Percentiles rank a stretch among this genome's conserved stretches.
phyloP scores from a whole-genome alignment of 2,113 vertebrate genomes.

The Onychostruthus taczanowskii region DNA sequence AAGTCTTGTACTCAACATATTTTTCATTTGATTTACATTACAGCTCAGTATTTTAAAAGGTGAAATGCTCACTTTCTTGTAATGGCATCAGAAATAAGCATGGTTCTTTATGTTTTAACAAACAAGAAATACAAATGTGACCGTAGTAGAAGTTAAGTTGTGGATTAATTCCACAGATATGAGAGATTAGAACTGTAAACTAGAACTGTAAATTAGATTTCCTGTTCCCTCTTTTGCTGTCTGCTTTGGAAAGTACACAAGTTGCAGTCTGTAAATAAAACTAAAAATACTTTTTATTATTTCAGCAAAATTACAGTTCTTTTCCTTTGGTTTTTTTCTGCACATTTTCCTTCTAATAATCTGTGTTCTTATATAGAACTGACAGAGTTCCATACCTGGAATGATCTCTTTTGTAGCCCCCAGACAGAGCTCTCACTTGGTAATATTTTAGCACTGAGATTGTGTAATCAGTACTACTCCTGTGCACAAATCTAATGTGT shows the following conservation, averaged over 20 bases:
- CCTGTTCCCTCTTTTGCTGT: background rate
- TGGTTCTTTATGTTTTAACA: background rate
- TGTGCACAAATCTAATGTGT: background rate
- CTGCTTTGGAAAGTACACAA: background rate
- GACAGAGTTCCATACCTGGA: background rate
- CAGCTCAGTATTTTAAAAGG: background rate
- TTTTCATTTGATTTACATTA: background rate
- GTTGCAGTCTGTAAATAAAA: background rate
- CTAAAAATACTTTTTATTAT: background rate
- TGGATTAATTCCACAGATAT: background rate
- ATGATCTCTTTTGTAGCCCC: background rate
- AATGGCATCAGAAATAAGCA: background rate
- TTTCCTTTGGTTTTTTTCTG: background rate
- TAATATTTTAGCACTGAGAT: background rate
- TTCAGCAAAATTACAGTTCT: background rate
- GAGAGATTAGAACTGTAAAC: background rate
- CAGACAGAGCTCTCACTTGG: background rate
- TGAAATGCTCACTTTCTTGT: background rate
- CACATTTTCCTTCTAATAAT: background rate
- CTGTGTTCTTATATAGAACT: background rate
- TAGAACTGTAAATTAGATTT: background rate
- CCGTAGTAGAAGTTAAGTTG: background rate
- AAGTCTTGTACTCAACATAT: background rate
- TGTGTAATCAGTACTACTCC: background rate
- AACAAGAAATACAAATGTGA: background rate